Conservation (phyloP, 2,797 vertebrate species). For the Chaetodon trifasciatus region DNA sequence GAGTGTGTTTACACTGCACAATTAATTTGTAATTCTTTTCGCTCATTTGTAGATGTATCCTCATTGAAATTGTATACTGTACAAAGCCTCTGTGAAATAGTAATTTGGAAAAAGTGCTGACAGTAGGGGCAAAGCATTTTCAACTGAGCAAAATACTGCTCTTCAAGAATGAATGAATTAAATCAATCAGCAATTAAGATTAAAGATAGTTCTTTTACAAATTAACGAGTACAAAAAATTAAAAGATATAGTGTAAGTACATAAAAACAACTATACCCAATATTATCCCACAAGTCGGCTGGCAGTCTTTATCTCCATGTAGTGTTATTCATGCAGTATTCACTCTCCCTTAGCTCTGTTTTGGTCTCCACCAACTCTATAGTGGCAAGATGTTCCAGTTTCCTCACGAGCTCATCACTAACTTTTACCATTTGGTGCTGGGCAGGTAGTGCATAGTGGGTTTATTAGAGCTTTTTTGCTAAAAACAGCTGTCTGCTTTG, state of each 20-base stretch:
- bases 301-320: background rate
- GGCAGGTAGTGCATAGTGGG: too few relatives aligned
- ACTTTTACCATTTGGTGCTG: background rate
- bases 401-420: too few relatives aligned
- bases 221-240: background rate
- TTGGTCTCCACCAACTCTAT: background rate
- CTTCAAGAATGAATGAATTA: background rate
- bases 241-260: background rate
- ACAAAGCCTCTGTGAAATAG: constrained; percentile 23
- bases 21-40: constrained; percentile 1
- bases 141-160: background rate
- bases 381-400: too few relatives aligned
- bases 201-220: background rate
- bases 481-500: background rate
- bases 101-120: constrained; percentile 22
- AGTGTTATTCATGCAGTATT: background rate
- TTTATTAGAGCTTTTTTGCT: background rate
- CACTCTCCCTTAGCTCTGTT: background rate
- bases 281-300: background rate
- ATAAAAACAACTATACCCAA: too few relatives aligned
- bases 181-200: background rate
- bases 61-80: constrained; percentile 39
- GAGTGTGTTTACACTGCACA: constrained; percentile 33
- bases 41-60: constrained; percentile 57
- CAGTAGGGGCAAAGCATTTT: background rate